Evolutionary conservation across 2,113 vertebrate species (phyloP).

Genomic region (Isichthys henryi): DNA sequence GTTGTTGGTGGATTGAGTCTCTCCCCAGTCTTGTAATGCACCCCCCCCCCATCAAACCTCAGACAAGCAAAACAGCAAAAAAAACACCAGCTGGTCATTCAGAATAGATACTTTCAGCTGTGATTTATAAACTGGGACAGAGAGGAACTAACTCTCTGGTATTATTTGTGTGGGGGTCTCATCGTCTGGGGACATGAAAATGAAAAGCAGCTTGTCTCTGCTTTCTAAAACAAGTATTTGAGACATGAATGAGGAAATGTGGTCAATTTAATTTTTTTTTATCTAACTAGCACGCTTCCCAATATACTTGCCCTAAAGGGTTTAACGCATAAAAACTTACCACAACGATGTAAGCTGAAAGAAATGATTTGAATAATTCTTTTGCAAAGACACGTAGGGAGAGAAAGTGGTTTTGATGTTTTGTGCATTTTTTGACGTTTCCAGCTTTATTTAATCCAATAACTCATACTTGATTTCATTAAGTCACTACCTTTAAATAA

Average conservation of each 20-base stretch:
- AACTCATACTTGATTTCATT: not conserved
- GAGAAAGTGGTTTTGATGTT: not conserved
- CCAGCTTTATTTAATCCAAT: not conserved
- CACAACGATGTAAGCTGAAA: not conserved
- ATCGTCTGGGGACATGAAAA: not conserved
- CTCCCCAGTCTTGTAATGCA: not conserved
- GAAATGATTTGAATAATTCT: not conserved
- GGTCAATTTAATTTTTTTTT: not conserved
- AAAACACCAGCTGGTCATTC: not conserved
- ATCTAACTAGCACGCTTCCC: not conserved
- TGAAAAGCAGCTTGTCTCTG: not conserved
- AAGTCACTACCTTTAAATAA: not conserved
- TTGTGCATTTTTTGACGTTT: not conserved
- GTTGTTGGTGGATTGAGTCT: not conserved
- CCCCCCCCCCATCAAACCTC: not conserved
- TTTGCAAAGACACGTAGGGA: not conserved
- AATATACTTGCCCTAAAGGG: not conserved
- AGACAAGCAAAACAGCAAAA: not conserved
- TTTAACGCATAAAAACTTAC: not conserved
- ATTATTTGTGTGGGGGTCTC: not conserved
- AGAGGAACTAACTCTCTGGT: not conserved
- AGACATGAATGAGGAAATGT: not conserved
- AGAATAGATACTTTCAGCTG: not conserved
- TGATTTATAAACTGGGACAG: not conserved
- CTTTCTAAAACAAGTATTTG: not conserved